Evolutionary conservation across 2,113 vertebrate species (phyloP), one percentile per base, ranked within the genome.

Genomic region (Aspiorhynchus laticeps): DNA sequence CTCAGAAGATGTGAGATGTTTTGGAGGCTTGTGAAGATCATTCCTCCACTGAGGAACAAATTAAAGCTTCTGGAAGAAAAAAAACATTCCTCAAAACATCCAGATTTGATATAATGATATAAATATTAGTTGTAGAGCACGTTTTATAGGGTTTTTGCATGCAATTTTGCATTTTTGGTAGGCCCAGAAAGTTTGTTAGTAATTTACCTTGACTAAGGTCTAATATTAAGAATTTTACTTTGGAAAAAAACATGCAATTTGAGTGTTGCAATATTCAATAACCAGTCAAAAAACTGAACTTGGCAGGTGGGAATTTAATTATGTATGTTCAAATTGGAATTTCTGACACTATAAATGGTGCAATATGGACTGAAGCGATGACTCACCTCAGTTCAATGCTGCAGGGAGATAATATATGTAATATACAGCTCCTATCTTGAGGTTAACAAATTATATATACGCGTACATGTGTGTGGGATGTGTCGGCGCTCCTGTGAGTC

Each of bases 271-370:
- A 53, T 78, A 78, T 53, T 21, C 28, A 78, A 78, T 78, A 78
- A 78, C n/a, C 76, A 53, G 43, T 78, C 2, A n/a, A 10, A 9
- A 53, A 76, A 26, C 73, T 43, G 41, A 46, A 26, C 38, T 17
- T 53, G 53, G 46, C 28, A 53, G 76, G 76, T 53, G 48, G 76
- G 76, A 48, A 53, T 78, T 78, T 78, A 78, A 78, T 78, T 78
- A 53, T 78, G 76, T 9, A 78, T 78, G 76, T 78, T 53, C 43
- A 53, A 33, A 78, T 53, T 51, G 76, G n/a, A 53, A 53, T 78
- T 78, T 78, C 76, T 31, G 46, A 78, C 48, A 53, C 46, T 53
- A 11, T 78, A 31, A 78, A 78, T 78, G 75, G 1, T 28, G 24
- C 15, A 78, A 53, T 78, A 33, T 53, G 48, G 26, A 78, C 48